Base-by-base conservation (phyloP, 2,113 vertebrate genomes). In the Solea senegalensis region DNA sequence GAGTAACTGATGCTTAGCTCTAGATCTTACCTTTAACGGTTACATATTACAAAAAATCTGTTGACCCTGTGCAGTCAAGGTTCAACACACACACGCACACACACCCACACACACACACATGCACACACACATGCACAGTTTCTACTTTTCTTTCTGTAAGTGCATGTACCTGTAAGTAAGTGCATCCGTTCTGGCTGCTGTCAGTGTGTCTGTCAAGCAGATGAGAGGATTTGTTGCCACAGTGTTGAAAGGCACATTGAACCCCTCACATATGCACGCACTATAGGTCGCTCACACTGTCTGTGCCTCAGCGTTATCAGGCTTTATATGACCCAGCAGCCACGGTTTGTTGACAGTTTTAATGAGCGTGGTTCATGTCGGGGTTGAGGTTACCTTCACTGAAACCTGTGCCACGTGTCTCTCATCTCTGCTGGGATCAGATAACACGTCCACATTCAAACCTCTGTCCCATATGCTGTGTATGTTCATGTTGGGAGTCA, bases 261-360 rank as follows among this genome's bases (percentile, higher is more conserved):
- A 80, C 64, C 14, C 44, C 77, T 34, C 28, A 82, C 74, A 76
- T 48, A 88, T 61, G 66, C 5, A 34, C 65, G 67, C 79, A 73
- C 60, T 74, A 66, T 74, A 66, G 69, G 80, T 72, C 60, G 61
- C 49, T 72, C 73, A 54, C 44, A 51, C 44, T 64, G 74, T 78
- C 66, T 78, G 75, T 43, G 62, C 55, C 76, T 90, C 89, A 90
- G 87, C 91, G 77, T 72, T 83, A 80, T 86, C 88, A 81, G 75
- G 86, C 88, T 78, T 88, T 66, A 72, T 40, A 68, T 92, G 90
- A 92, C 86, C 80, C 73, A 71, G 76, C 79, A 73, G 81, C 88
- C 83, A 93, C 69, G 92, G 84, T 91, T 90, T 91, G 86, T 81
- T 93, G 91, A 78, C 80, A 80, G 72, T 91, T 90, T 92, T 93